These are phyloP conservation scores for Holocentrus rufus DNA, from an alignment of 2,797 vertebrate genomes.

Conservation along the genomic window DNA sequence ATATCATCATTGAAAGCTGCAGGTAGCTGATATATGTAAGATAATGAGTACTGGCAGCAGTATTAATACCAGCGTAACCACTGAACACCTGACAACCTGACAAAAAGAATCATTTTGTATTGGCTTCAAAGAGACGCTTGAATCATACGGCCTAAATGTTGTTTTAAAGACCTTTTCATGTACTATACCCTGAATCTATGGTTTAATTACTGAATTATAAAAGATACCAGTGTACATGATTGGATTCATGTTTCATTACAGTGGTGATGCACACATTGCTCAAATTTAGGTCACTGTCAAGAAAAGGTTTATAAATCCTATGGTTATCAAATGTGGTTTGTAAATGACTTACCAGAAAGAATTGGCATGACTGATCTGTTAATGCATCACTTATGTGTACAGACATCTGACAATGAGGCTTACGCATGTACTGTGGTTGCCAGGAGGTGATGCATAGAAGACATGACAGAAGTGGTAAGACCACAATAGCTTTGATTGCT, in stretches of 20 bases:
- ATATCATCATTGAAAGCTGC: constrained; percentile 1
- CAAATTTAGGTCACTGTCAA: background rate
- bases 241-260: background rate
- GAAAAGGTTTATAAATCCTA: background rate
- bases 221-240: no score
- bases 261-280: background rate
- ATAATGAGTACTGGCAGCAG: no score
- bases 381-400: background rate
- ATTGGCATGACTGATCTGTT: background rate
- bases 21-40: no score
- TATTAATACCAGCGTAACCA: no score
- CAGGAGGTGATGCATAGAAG: background rate
- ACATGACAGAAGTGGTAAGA: background rate
- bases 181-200: background rate
- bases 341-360: background rate
- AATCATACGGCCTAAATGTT: no score
- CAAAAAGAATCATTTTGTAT: no score
- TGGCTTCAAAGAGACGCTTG: no score
- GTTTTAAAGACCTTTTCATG: constrained; percentile 3
- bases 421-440: background rate
- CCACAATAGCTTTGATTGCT: background rate
- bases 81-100: no score
- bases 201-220: no score
- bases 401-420: background rate
- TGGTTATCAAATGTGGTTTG: background rate